Conservation (phyloP, 1,140 invertebrate genomes). For the Leptinotarsa defecta region DNA sequence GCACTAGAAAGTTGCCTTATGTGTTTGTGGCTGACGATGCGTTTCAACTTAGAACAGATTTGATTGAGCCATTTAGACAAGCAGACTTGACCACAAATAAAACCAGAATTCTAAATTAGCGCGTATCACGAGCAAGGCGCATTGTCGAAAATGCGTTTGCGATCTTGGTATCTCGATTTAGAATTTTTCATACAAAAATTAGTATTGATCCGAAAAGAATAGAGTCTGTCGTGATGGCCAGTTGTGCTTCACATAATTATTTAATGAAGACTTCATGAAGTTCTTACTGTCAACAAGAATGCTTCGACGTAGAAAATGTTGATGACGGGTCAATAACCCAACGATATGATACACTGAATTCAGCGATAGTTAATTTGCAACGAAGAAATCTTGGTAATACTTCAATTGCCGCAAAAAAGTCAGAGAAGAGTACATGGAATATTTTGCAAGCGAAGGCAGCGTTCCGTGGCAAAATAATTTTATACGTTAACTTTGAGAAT, state of each 20-base stretch:
- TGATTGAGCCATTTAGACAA: slow-evolving; percentile 54
- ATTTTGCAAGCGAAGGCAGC: slow-evolving; percentile 21
- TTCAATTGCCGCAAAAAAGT: slow-evolving; percentile 19
- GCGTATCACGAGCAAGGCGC: slow-evolving; percentile 22
- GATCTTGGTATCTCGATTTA: slow-evolving; percentile 23
- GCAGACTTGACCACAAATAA: slow-evolving; percentile 18
- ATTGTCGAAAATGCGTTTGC: slow-evolving; percentile 22
- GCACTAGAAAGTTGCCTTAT: slow-evolving; percentile 26
- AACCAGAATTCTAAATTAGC: slow-evolving; percentile 24
- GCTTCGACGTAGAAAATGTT: not conserved
- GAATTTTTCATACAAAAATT: slow-evolving; percentile 24
- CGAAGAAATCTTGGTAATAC: slow-evolving; percentile 7
- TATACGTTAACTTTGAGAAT: not conserved
- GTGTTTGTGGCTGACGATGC: slow-evolving; percentile 54
- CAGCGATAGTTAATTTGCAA: slow-evolving; percentile 12
- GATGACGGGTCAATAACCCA: not conserved
- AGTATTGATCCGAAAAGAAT: slow-evolving; percentile 18
- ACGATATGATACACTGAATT: slow-evolving; percentile 7
- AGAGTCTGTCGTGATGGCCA: slow-evolving; percentile 15
- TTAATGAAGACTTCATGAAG: slow-evolving; percentile 17
- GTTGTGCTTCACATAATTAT: slow-evolving; percentile 24
- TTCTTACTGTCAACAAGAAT: slow-evolving; percentile 3
- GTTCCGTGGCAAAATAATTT: slow-evolving; percentile 20
- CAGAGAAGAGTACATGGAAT: slow-evolving; percentile 16
- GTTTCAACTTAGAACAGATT: slow-evolving; percentile 46